Conservation (phyloP, 2,888 invertebrate genomes). For the Branchinecta sandiegonensis region DNA sequence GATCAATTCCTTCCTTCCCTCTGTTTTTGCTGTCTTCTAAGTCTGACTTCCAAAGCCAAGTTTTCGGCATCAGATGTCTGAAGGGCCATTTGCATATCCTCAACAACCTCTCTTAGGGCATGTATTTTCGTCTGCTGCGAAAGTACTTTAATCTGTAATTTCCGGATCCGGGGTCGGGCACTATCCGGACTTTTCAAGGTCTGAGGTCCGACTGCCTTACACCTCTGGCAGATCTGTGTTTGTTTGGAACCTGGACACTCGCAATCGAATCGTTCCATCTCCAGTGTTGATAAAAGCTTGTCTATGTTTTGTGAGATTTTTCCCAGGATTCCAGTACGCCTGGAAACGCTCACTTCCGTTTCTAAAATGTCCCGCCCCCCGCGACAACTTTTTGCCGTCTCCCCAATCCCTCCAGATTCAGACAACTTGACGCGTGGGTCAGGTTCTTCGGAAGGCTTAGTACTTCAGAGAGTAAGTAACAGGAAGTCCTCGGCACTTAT, state of each 20-base stretch:
- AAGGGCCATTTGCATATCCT: slow-evolving; percentile 25
- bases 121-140: slow-evolving; percentile 25
- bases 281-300: slow-evolving; percentile 21
- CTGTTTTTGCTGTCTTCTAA: neutral
- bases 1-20: neutral
- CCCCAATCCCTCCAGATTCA: slow-evolving; percentile 22
- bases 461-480: slow-evolving; percentile 23
- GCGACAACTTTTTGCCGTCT: too few species aligned
- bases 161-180: neutral
- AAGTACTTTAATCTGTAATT: slow-evolving; percentile 21
- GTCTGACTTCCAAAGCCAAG: slow-evolving; percentile 14
- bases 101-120: slow-evolving; percentile 25
- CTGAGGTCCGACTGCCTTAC: neutral
- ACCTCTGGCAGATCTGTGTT: neutral
- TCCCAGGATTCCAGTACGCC: slow-evolving; percentile 22
- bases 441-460: slow-evolving; percentile 17
- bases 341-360: slow-evolving; percentile 22
- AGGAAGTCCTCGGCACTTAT: slow-evolving; percentile 23
- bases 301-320: slow-evolving; percentile 22
- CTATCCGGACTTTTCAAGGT: neutral
- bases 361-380: slow-evolving; percentile 20
- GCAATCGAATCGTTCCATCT: slow-evolving; percentile 9
- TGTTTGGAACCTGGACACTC: neutral
- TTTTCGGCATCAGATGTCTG: slow-evolving; percentile 26
- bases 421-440: slow-evolving; percentile 16